Percentiles rank a stretch among this genome's conserved stretches.
These are phyloP conservation scores for Xylocopa sonorina DNA, from an alignment of 1,140 invertebrate species.

Conservation along the genomic window DNA sequence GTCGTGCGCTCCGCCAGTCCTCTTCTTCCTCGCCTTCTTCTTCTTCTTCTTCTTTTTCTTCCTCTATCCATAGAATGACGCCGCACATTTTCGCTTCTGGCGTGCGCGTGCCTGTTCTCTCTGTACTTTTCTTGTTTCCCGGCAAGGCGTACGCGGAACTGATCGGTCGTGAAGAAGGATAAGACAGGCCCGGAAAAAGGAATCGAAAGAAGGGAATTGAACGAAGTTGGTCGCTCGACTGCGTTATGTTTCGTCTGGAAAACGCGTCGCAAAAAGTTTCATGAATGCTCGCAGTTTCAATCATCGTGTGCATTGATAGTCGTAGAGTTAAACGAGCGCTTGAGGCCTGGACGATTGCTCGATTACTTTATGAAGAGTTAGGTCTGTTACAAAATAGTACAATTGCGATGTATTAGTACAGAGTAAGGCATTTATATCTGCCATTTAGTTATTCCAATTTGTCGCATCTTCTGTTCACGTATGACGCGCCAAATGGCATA, in stretches of 20 bases:
- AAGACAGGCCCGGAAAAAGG: neutral
- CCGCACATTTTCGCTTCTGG: conserved; percentile 26
- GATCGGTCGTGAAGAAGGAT: conserved; percentile 33
- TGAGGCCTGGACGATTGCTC: conserved; percentile 1
- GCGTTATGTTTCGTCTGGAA: neutral
- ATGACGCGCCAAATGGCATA: neutral
- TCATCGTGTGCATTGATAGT: conserved; percentile 1
- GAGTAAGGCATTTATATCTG: no score
- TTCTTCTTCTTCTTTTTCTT: neutral
- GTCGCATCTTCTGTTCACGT: neutral
- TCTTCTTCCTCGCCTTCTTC: no score
- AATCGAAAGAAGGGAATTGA: neutral
- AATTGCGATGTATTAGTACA: no score
- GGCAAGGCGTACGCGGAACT: conserved; percentile 4
- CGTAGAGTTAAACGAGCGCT: conserved; percentile 29
- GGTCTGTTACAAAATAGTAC: no score
- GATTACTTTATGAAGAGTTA: conserved; percentile 7
- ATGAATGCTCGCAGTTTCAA: no score
- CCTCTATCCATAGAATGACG: neutral
- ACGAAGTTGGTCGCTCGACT: neutral
- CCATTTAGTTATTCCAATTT: neutral
- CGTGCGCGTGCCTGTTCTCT: neutral
- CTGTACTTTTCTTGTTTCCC: conserved; percentile 38
- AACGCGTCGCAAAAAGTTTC: no score
- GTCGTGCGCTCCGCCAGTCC: neutral